Percentiles rank a stretch among this genome's conserved stretches.
These are phyloP conservation scores for Peromyscus maniculatus DNA, from an alignment of 2,113 vertebrate species.

Conservation along the genomic window DNA sequence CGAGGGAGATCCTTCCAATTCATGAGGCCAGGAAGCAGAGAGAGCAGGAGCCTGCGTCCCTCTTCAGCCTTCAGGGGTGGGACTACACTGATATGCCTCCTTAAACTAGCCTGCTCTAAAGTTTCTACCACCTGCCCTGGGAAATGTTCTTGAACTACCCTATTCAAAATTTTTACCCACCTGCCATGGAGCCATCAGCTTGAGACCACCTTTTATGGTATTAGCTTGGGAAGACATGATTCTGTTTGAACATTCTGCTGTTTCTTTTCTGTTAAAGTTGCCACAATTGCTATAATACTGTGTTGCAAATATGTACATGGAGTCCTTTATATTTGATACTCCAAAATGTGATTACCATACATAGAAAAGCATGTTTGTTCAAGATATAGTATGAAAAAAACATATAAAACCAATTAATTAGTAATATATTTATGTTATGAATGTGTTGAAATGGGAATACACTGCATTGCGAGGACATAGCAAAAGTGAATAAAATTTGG, in stretches of 20 bases:
- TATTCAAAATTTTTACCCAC: not conserved
- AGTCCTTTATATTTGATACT: not conserved
- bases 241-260: not conserved
- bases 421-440: not conserved
- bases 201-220: not conserved
- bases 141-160: not conserved
- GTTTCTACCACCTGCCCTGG: not conserved
- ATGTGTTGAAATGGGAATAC: not conserved
- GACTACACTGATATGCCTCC: not conserved
- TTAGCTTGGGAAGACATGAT: not conserved
- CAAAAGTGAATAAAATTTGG: not conserved
- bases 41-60: not conserved
- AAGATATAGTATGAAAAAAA: not conserved
- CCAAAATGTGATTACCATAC: not conserved
- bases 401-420: not conserved
- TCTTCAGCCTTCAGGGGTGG: not conserved
- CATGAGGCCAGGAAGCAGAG: not conserved
- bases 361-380: not conserved
- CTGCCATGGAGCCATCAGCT: not conserved
- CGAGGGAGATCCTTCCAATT: not conserved
- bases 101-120: not conserved
- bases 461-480: not conserved
- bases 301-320: not conserved
- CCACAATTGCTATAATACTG: not conserved
- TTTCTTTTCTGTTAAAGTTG: not conserved